phyloP scores from a whole-genome alignment of 2,888 invertebrate species.

The Podabrus alpinus region DNA sequence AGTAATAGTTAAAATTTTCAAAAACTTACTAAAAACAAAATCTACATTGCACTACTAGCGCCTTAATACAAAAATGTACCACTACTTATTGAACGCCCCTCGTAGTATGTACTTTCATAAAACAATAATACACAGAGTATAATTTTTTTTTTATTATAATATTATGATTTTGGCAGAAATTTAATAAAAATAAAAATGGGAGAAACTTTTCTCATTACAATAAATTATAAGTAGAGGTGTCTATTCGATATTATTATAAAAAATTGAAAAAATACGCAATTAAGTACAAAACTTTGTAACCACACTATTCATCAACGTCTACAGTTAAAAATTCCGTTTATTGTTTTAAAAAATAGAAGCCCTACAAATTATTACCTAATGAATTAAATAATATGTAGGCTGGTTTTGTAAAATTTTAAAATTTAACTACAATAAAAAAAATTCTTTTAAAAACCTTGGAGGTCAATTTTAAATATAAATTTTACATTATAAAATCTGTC shows the following conservation, averaged over 20 bases:
- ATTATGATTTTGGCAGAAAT: constrained; percentile 8
- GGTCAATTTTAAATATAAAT: constrained; percentile 13
- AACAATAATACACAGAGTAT: constrained; percentile 1
- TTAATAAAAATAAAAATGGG: background rate
- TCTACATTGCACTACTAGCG: constrained; percentile 1
- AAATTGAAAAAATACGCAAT: constrained; percentile 27
- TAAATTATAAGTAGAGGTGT: constrained; percentile 7
- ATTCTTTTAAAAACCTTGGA: constrained; percentile 6
- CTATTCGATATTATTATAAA: constrained; percentile 18
- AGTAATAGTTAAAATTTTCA: constrained; percentile 3
- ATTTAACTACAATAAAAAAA: constrained; percentile 18
- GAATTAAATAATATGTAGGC: constrained; percentile 20
- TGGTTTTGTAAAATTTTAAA: constrained; percentile 16
- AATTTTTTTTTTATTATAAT: constrained; percentile 1
- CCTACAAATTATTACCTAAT: constrained; percentile 10
- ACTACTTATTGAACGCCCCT: background rate
- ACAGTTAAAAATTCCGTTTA: constrained; percentile 10
- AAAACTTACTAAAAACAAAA: background rate
- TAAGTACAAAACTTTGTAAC: constrained; percentile 26
- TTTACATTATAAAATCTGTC: constrained; percentile 32
- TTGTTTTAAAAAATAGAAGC: constrained; percentile 28
- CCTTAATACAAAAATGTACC: background rate
- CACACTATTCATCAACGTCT: background rate
- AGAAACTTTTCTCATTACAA: background rate
- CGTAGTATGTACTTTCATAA: background rate